These are phyloP conservation scores for Buceros bicornis DNA, from an alignment of 2,797 vertebrate genomes.

Conservation along the genomic window DNA sequence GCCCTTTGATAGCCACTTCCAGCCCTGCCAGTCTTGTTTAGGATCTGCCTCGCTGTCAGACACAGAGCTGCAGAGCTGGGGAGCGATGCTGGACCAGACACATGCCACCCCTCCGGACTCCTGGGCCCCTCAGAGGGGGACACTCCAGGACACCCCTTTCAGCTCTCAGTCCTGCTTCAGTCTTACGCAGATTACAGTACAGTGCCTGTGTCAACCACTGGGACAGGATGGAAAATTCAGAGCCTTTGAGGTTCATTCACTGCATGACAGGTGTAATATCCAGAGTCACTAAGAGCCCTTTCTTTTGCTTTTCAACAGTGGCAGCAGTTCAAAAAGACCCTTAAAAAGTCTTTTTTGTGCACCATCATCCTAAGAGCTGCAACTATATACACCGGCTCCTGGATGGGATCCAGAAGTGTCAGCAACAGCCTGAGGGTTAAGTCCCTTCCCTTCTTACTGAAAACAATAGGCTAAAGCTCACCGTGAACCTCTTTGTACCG, in stretches of 20 bases:
- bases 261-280: neutral
- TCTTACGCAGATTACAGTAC: neutral
- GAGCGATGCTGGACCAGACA: neutral
- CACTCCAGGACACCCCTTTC: neutral
- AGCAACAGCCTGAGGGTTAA: slow-evolving; percentile 8
- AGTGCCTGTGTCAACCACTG: neutral
- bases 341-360: neutral
- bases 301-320: slow-evolving; percentile 12
- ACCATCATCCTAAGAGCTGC: neutral
- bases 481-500: slow-evolving; percentile 46
- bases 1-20: neutral
- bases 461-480: slow-evolving; percentile 58
- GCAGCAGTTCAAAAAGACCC: slow-evolving; percentile 3
- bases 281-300: neutral
- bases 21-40: neutral
- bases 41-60: neutral
- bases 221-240: neutral
- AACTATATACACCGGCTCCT: neutral
- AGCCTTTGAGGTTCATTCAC: neutral
- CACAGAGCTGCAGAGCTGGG: neutral
- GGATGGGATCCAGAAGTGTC: neutral
- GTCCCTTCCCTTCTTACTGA: neutral
- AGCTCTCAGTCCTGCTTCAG: neutral
- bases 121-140: neutral
- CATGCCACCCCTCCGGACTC: neutral